Evolutionary conservation across 2,797 vertebrate genomes (phyloP).

Genomic region (Scleropages formosus): DNA sequence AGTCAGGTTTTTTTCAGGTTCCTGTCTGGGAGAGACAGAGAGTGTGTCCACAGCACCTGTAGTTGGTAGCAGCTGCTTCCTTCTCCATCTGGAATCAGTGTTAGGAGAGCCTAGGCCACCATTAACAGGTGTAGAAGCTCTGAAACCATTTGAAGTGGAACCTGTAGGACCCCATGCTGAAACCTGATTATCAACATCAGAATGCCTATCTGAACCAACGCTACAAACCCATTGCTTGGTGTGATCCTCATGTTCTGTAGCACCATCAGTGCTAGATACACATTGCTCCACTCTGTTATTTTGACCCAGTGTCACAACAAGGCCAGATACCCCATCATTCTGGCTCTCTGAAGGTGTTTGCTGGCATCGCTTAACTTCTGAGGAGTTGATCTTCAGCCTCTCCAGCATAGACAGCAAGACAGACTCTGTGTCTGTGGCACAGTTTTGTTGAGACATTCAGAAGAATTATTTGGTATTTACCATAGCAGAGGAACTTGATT

Average conservation of each 20-base stretch:
- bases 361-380: slow-evolving; percentile 37
- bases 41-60: background rate
- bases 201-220: slow-evolving; percentile 11
- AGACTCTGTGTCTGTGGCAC: slow-evolving; percentile 56
- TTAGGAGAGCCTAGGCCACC: slow-evolving; percentile 11
- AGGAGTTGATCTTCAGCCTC: slow-evolving; percentile 64
- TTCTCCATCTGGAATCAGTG: slow-evolving; percentile 25
- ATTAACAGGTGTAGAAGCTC: slow-evolving; percentile 7
- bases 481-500: slow-evolving; percentile 2
- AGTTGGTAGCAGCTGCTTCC: background rate
- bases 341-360: slow-evolving; percentile 5
- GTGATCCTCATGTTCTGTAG: slow-evolving; percentile 26
- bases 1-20: background rate
- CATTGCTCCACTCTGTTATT: background rate
- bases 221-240: slow-evolving; percentile 16
- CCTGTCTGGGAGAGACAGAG: background rate
- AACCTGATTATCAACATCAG: slow-evolving; percentile 25
- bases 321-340: slow-evolving; percentile 23
- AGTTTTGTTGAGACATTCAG: slow-evolving; percentile 64
- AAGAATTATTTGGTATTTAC: background rate
- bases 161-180: slow-evolving; percentile 3
- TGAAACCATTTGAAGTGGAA: background rate
- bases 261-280: background rate
- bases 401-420: slow-evolving; percentile 76
- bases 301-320: slow-evolving; percentile 28